phyloP scores from a whole-genome alignment of 2,113 vertebrate species.

The Tragelaphus strepsiceros region DNA sequence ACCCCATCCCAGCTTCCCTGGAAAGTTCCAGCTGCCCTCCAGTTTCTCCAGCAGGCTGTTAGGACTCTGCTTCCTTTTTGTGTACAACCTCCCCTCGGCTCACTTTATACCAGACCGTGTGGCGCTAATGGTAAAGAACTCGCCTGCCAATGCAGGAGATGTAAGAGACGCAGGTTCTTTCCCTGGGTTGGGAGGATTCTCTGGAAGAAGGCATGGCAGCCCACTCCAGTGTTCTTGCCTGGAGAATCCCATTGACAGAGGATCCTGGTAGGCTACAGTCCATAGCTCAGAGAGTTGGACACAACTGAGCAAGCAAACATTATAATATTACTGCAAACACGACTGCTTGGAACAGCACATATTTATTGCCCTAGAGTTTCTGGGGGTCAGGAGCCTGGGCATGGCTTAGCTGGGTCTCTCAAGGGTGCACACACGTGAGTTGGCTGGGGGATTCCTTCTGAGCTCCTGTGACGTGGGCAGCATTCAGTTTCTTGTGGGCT shows the following conservation, averaged over 20 bases:
- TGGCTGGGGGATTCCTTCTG: neutral
- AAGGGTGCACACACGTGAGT: too few relatives aligned
- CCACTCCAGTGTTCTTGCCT: neutral
- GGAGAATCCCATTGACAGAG: neutral
- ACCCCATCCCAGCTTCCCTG: neutral
- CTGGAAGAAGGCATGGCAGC: neutral
- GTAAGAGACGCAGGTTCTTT: neutral
- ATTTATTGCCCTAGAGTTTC: neutral
- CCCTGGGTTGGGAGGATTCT: neutral
- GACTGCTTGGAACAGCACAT: neutral
- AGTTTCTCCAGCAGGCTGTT: neutral
- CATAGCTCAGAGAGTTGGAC: neutral
- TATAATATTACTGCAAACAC: neutral
- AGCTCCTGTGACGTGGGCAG: neutral
- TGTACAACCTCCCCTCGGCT: neutral
- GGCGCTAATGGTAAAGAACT: neutral
- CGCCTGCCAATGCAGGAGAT: neutral
- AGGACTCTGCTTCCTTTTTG: neutral
- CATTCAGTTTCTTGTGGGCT: neutral
- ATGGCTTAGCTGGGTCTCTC: neutral
- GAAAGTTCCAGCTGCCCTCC: neutral
- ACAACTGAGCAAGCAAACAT: neutral
- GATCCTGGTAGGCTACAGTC: neutral
- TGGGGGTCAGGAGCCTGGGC: neutral
- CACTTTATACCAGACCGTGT: neutral